Conservation (phyloP, 2,797 vertebrate species). For the Eupleurogrammus muticus region DNA sequence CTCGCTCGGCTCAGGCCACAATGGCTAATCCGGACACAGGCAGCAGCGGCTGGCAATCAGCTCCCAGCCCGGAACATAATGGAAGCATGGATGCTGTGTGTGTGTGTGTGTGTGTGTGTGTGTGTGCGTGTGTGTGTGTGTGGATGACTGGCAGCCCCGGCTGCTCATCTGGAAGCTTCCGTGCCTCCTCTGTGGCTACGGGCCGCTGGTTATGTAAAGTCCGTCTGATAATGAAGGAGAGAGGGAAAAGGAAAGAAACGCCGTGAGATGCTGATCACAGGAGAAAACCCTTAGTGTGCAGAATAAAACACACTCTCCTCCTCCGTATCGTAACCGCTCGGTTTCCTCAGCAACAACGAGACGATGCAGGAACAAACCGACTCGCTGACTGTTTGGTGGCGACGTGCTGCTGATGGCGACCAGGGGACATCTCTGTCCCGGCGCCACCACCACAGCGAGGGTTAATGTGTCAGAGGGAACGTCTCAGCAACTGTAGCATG, state of each 20-base stretch:
- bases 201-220: constrained; percentile 34
- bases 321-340: constrained; percentile 14
- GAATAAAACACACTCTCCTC: background rate
- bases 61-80: constrained; percentile 61
- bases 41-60: constrained; percentile 62
- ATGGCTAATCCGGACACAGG: constrained; percentile 70
- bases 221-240: constrained; percentile 20
- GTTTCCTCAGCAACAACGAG: constrained; percentile 14
- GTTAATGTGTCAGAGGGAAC: too few relatives aligned
- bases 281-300: background rate
- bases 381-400: background rate
- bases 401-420: background rate
- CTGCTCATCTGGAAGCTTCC: constrained; percentile 52
- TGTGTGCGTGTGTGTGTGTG: too few relatives aligned
- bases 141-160: constrained; percentile 54
- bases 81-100: constrained; percentile 59
- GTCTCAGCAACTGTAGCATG: background rate
- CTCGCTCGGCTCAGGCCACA: constrained; percentile 61
- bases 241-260: background rate
- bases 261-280: constrained; percentile 9
- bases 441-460: too few relatives aligned
- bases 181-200: constrained; percentile 39
- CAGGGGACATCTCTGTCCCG: background rate
- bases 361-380: constrained; percentile 31
- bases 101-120: constrained; percentile 43